Conservation (phyloP, 1,140 invertebrate species). For the Papilio polyxenes region DNA sequence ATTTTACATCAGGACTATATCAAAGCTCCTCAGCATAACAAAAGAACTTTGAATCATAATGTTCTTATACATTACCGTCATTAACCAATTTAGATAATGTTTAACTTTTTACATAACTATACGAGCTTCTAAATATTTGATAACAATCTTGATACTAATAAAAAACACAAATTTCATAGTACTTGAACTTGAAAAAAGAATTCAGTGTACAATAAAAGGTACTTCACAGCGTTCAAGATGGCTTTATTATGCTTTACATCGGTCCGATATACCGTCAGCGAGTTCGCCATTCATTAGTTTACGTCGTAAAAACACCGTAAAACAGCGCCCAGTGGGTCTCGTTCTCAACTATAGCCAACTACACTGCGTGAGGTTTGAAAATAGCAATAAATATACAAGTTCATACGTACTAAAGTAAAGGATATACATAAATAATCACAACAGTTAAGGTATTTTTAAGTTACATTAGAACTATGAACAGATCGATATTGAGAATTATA, state of each 20-base stretch:
- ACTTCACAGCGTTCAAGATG: background rate
- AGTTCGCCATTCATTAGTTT: constrained; percentile 14
- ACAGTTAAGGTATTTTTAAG: background rate
- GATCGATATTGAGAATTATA: too few species aligned
- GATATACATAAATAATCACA: background rate
- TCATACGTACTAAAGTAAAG: background rate
- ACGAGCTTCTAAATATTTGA: too few species aligned
- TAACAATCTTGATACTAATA: background rate
- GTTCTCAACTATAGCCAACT: background rate
- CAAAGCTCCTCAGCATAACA: too few species aligned
- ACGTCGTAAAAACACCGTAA: constrained; percentile 17
- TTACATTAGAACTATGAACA: background rate
- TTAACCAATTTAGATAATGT: too few species aligned
- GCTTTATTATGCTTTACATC: background rate
- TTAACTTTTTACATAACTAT: too few species aligned
- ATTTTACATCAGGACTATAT: too few species aligned
- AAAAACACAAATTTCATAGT: background rate
- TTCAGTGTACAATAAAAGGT: background rate
- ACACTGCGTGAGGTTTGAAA: background rate
- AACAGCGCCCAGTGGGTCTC: background rate
- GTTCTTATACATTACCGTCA: too few species aligned
- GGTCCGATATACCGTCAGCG: background rate
- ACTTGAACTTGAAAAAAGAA: background rate
- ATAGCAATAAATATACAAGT: background rate
- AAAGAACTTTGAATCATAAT: too few species aligned